A percentile compares a stretch with the other conserved stretches of the same genome.
These are phyloP conservation scores for Netelia melanura DNA, from an alignment of 2,888 invertebrate species.

Conservation along the genomic window DNA sequence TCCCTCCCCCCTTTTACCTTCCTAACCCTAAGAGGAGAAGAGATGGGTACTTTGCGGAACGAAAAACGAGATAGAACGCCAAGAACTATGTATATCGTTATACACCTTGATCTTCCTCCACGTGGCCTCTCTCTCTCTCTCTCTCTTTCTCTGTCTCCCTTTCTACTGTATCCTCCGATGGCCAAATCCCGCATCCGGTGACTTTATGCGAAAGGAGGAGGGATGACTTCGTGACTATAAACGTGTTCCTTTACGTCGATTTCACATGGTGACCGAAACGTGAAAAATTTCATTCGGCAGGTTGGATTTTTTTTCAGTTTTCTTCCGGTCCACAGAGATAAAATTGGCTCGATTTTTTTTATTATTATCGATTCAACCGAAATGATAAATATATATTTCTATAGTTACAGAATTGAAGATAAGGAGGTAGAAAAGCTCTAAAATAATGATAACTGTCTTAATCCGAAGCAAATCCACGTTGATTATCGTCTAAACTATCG, in stretches of 20 bases:
- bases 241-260: constrained; percentile 5
- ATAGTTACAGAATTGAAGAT: background rate
- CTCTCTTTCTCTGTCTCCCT: background rate
- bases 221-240: background rate
- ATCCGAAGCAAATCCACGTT: background rate
- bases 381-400: background rate
- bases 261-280: background rate
- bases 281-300: background rate
- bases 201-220: background rate
- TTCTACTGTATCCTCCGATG: constrained; percentile 12
- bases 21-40: constrained; percentile 9
- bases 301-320: constrained; percentile 8
- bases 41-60: constrained; percentile 47
- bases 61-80: constrained; percentile 39
- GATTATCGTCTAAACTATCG: constrained; percentile 7
- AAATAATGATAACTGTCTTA: background rate
- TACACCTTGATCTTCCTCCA: constrained; percentile 1
- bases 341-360: constrained; percentile 39
- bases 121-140: background rate
- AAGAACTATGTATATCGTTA: constrained; percentile 26
- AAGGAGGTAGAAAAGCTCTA: too few relatives aligned
- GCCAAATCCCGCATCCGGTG: constrained; percentile 5
- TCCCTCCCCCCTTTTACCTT: too few relatives aligned
- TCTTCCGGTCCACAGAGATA: background rate
- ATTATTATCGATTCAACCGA: background rate